phyloP scores from a whole-genome alignment of 2,113 vertebrate species.

The Laticauda colubrina region DNA sequence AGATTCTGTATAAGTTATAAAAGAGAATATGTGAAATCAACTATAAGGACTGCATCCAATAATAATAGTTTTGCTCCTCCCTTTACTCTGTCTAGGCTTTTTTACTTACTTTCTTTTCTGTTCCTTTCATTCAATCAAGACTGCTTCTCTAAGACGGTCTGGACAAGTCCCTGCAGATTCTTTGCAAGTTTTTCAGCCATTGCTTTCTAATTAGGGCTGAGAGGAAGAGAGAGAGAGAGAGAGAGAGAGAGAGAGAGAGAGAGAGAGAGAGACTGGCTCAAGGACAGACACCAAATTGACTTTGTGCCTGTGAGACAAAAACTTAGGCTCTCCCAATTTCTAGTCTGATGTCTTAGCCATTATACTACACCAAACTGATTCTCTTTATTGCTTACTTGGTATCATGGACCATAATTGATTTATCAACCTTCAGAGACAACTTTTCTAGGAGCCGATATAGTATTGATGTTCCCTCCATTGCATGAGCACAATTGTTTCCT shows the following conservation, averaged over 20 bases:
- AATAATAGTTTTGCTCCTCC: not conserved
- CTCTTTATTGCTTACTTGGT: not conserved
- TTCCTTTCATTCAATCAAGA: not conserved
- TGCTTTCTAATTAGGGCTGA: not conserved
- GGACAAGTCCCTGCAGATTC: not conserved
- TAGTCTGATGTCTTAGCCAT: not conserved
- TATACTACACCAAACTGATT: not conserved
- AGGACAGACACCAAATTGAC: not conserved
- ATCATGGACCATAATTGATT: not conserved
- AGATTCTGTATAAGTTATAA: conserved; percentile 45
- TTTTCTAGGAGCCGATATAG: not conserved
- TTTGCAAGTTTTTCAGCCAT: not conserved
- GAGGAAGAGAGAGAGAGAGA: no score
- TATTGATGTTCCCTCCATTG: not conserved
- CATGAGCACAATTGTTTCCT: not conserved
- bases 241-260: not conserved
- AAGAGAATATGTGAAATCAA: conserved; percentile 56
- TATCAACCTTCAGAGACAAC: not conserved
- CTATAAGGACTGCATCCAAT: conserved; percentile 6
- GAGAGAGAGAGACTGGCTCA: not conserved
- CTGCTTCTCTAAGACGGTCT: not conserved
- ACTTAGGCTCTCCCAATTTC: not conserved
- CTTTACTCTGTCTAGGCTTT: not conserved
- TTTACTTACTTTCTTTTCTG: not conserved
- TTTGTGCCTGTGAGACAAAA: not conserved